Evolutionary conservation across 2,888 invertebrate species (phyloP).

Genomic region (Melanostoma mellinum): DNA sequence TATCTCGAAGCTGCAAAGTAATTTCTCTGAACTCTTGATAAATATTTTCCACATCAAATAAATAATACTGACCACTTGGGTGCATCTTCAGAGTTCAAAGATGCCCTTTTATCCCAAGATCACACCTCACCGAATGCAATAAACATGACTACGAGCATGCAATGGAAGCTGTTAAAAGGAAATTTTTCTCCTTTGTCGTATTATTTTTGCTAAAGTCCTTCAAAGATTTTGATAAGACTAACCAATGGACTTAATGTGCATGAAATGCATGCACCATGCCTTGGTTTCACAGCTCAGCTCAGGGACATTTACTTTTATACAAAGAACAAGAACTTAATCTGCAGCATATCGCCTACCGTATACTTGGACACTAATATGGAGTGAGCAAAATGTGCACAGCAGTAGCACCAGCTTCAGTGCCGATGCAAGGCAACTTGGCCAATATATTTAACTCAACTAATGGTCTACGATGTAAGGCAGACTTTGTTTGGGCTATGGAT

Average conservation of each 20-base stretch:
- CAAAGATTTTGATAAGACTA: conserved; percentile 60
- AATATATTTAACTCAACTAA: conserved; percentile 70
- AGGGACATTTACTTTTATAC: conserved; percentile 18
- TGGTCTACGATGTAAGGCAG: conserved; percentile 58
- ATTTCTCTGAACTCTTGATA: too few species aligned
- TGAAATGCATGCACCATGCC: conserved; percentile 28
- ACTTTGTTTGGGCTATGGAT: conserved; percentile 16
- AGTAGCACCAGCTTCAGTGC: conserved; percentile 2
- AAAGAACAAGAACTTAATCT: conserved; percentile 67
- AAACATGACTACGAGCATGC: conserved; percentile 69
- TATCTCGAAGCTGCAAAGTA: too few species aligned
- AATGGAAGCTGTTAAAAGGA: conserved; percentile 69
- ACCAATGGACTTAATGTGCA: conserved; percentile 22
- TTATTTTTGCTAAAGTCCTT: conserved; percentile 44
- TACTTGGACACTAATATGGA: conserved; percentile 3
- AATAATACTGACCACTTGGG: background rate
- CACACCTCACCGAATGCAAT: conserved; percentile 42
- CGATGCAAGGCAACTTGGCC: conserved; percentile 34
- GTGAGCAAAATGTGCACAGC: conserved; percentile 31
- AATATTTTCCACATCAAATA: too few species aligned
- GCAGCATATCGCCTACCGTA: conserved; percentile 50
- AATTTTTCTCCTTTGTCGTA: conserved; percentile 57
- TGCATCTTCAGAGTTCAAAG: background rate
- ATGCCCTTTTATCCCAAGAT: conserved; percentile 22
- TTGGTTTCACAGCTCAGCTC: conserved; percentile 25